These are phyloP conservation scores for Sipha maydis DNA, from an alignment of 2,888 invertebrate species.

Conservation along the genomic window DNA sequence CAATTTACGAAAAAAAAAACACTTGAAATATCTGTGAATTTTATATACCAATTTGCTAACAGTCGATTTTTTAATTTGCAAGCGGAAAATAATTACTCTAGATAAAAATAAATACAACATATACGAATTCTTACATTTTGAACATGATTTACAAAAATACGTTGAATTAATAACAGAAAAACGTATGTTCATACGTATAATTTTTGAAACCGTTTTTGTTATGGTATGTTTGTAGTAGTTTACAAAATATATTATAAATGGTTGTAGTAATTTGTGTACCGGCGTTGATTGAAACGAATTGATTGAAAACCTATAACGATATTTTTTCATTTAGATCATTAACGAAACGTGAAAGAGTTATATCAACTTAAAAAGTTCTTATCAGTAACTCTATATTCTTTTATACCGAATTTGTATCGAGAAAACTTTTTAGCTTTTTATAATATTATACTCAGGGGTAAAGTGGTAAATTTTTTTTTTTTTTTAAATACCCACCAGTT, in stretches of 20 bases:
- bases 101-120: too few relatives aligned
- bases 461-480: background rate
- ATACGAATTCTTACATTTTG: background rate
- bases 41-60: too few relatives aligned
- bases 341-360: slow-evolving; percentile 7
- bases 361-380: slow-evolving; percentile 45
- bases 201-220: background rate
- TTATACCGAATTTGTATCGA: background rate
- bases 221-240: background rate
- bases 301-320: slow-evolving; percentile 35
- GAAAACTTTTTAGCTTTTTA: slow-evolving; percentile 16
- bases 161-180: background rate
- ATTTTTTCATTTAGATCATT: slow-evolving; percentile 49
- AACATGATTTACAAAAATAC: background rate
- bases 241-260: background rate
- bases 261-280: background rate
- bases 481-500: background rate
- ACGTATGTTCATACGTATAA: background rate
- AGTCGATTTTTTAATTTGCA: too few relatives aligned
- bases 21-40: background rate
- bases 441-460: background rate
- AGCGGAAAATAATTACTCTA: too few relatives aligned
- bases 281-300: background rate
- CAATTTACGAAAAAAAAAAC: background rate
- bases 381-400: background rate